These are phyloP conservation scores for Calameuta filiformis DNA, from an alignment of 2,888 invertebrate genomes.

Conservation along the genomic window DNA sequence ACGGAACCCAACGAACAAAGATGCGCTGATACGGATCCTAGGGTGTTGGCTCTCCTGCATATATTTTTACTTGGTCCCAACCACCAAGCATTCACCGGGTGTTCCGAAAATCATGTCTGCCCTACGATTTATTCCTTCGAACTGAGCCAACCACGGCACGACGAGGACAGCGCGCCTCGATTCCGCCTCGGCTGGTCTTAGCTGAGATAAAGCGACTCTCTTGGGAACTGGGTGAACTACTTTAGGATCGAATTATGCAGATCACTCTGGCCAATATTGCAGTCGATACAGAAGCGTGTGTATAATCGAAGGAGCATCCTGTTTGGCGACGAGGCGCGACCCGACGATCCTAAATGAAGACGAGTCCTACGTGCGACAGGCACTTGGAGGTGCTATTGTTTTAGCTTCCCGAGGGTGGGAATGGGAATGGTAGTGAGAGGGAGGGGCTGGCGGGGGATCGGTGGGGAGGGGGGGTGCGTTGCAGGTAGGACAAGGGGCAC, in stretches of 20 bases:
- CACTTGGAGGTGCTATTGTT: not conserved
- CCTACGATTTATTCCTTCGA: no score
- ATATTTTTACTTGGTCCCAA: not conserved
- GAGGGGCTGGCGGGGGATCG: no score
- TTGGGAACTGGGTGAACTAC: no score
- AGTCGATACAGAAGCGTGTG: no score
- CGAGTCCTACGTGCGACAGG: not conserved
- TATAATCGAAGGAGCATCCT: no score
- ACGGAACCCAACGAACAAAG: not conserved
- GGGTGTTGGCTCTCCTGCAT: slow-evolving; percentile 7
- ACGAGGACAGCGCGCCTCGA: not conserved
- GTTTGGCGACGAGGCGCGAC: no score
- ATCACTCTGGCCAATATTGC: no score
- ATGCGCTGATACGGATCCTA: slow-evolving; percentile 3
- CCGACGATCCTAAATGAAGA: no score
- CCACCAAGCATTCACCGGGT: not conserved
- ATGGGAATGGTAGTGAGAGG: no score
- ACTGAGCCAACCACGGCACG: not conserved
- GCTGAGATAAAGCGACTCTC: no score
- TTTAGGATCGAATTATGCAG: no score
- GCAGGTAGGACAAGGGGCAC: slow-evolving; percentile 40
- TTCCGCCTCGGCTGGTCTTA: no score
- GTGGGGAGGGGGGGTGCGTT: not conserved
- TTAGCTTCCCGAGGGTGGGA: not conserved
- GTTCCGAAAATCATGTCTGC: not conserved